Evolutionary conservation across 1,140 invertebrate species (phyloP), one percentile per base, ranked within the genome.

Genomic region (Drosophila quadrilineata): DNA sequence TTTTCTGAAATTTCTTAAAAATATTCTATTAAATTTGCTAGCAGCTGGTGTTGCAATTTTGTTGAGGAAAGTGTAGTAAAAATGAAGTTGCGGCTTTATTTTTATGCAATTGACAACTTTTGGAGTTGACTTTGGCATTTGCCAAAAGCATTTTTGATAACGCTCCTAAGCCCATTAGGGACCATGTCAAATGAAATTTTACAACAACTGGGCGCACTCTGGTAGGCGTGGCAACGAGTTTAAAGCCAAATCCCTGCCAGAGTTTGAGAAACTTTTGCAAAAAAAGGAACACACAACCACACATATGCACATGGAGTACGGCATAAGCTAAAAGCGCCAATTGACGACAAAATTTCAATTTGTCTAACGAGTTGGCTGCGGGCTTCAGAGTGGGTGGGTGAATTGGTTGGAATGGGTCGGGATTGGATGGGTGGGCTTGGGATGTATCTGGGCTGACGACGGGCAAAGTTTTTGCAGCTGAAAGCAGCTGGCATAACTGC

Each of bases 321-420:
- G 35, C 4, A 43, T 33, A 10, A 35, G 54, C 57, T 67, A 59
- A 60, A 75, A 75, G 62, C 75, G 75, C 54, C 77, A 82, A 82
- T 82, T 74, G 73, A 82, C 77, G 79, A 75, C 65, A 85, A 72
- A 82, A 74, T 85, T 84, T 84, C 77, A 84, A 84, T 84, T 84
- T 84, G 77, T 84, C 70, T 85, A 85, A 84, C 76, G 79, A 84
- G 77, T 40, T 84, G 57, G 43, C n/a, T n/a, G n/a, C n/a, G n/a
- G n/a, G n/a, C n/a, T n/a, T n/a, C n/a, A n/a, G n/a, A n/a, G n/a
- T n/a, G n/a, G n/a, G n/a, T n/a, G n/a, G n/a, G n/a, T n/a, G n/a
- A n/a, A n/a, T n/a, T n/a, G n/a, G n/a, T n/a, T n/a, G n/a, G n/a
- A n/a, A n/a, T n/a, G n/a, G n/a, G n/a, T n/a, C n/a, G n/a, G n/a